Evolutionary conservation across 2,888 invertebrate genomes (phyloP).

Genomic region (Cryptops parisi): DNA sequence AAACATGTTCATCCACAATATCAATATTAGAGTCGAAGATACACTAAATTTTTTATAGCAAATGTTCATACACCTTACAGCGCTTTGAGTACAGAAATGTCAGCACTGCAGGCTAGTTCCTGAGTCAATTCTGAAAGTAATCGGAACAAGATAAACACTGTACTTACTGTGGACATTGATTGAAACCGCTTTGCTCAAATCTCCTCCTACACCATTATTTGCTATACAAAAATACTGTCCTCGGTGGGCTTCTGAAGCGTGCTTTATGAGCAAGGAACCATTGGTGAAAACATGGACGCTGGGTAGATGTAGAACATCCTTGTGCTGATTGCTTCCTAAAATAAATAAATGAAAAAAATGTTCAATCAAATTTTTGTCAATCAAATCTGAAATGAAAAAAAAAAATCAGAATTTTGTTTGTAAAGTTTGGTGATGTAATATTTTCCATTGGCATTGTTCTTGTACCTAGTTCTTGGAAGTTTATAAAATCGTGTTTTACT

Average conservation of each 20-base stretch:
- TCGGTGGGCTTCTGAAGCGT: constrained; percentile 21
- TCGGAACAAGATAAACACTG: too few species aligned
- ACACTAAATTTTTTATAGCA: too few species aligned
- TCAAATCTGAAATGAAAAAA: too few species aligned
- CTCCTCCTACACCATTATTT: constrained; percentile 32
- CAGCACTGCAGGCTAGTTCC: too few species aligned
- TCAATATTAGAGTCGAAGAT: too few species aligned
- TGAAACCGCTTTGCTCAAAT: constrained; percentile 30
- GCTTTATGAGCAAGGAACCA: constrained; percentile 12
- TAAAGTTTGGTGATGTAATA: too few species aligned
- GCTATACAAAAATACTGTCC: constrained; percentile 33
- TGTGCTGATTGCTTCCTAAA: constrained; percentile 10
- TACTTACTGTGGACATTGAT: constrained; percentile 32
- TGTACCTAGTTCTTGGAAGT: too few species aligned
- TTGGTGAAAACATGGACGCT: constrained; percentile 9
- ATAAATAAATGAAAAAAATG: neutral
- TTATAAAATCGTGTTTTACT: too few species aligned
- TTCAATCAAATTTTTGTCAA: too few species aligned
- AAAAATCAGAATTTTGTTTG: too few species aligned
- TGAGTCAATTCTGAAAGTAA: neutral
- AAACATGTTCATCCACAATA: too few species aligned
- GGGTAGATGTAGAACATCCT: constrained; percentile 7
- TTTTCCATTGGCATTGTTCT: too few species aligned
- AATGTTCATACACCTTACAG: neutral
- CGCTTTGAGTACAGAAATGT: neutral